phyloP scores from a whole-genome alignment of 2,797 vertebrate genomes.

The Hydrolagus colliei region DNA sequence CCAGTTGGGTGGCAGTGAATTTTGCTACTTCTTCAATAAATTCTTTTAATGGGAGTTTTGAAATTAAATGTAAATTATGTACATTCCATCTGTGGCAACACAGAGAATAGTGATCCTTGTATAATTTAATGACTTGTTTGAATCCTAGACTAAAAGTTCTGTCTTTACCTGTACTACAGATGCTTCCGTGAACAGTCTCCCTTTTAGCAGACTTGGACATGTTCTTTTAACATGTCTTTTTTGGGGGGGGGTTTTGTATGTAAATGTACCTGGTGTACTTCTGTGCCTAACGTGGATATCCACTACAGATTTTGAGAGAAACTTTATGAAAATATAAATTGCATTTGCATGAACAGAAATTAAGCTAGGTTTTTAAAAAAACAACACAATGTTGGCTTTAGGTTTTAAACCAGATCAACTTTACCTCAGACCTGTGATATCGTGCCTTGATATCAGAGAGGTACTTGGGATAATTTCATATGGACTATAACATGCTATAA shows the following conservation, averaged over 20 bases:
- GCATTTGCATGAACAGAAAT: conserved; percentile 38
- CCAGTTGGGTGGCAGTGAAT: conserved; percentile 35
- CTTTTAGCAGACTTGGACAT: conserved; percentile 27
- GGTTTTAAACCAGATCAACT: conserved; percentile 39
- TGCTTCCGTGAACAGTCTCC: conserved; percentile 38
- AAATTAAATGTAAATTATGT: conserved; percentile 40
- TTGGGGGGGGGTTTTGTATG: conserved; percentile 32
- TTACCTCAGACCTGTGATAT: conserved; percentile 41
- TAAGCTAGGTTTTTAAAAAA: conserved; percentile 36
- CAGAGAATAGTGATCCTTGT: conserved; percentile 38
- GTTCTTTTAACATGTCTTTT: conserved; percentile 31
- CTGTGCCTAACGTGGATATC: conserved; percentile 40
- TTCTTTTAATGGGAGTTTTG: conserved; percentile 35
- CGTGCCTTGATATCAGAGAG: conserved; percentile 40
- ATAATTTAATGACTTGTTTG: conserved; percentile 39
- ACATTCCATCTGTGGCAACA: conserved; percentile 39
- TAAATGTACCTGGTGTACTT: conserved; percentile 40
- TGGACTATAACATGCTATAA: conserved; percentile 38
- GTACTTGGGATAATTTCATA: conserved; percentile 41
- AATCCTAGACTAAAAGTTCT: conserved; percentile 32
- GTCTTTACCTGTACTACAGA: conserved; percentile 29
- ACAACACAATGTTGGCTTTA: conserved; percentile 34
- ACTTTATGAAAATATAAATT: conserved; percentile 36
- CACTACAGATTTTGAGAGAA: conserved; percentile 38
- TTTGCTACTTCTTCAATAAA: conserved; percentile 30